These are phyloP conservation scores for Agrotis ipsilon DNA, from an alignment of 2,888 invertebrate species.

Conservation along the genomic window DNA sequence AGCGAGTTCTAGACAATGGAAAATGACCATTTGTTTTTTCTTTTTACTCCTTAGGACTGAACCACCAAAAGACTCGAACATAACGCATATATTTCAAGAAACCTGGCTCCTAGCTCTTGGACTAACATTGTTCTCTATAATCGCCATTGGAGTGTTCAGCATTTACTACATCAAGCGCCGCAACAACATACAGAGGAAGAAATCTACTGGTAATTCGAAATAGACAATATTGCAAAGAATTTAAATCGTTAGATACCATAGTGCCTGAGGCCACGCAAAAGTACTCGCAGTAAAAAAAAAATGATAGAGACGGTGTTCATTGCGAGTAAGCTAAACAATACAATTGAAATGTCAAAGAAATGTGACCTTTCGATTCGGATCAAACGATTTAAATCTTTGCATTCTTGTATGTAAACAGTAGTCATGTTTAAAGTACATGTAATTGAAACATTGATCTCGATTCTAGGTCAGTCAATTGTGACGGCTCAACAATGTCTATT, in stretches of 20 bases:
- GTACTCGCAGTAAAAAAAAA: too few relatives aligned
- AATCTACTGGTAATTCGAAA: slow-evolving; percentile 85
- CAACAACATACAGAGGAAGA: slow-evolving; percentile 85
- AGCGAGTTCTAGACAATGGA: neutral
- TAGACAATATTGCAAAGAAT: neutral
- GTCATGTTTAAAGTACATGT: slow-evolving; percentile 61
- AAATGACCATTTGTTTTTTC: neutral
- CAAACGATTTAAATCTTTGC: neutral
- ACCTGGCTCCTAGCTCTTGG: slow-evolving; percentile 87
- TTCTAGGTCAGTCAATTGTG: slow-evolving; percentile 89
- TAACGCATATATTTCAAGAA: slow-evolving; percentile 86
- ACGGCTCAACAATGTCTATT: slow-evolving; percentile 89
- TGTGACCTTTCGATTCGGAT: neutral
- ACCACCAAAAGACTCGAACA: slow-evolving; percentile 86
- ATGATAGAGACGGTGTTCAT: neutral
- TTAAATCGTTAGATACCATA: neutral
- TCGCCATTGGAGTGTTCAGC: slow-evolving; percentile 85
- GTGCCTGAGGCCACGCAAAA: neutral
- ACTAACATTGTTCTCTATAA: slow-evolving; percentile 83
- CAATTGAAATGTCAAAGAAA: neutral
- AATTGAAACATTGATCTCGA: slow-evolving; percentile 82
- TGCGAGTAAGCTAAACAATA: neutral
- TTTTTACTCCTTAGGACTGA: slow-evolving; percentile 79
- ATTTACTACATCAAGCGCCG: slow-evolving; percentile 86
- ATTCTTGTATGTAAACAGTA: slow-evolving; percentile 59